These are phyloP conservation scores for Darevskia nairensis DNA, from an alignment of 2,797 vertebrate genomes.

Conservation along the genomic window DNA sequence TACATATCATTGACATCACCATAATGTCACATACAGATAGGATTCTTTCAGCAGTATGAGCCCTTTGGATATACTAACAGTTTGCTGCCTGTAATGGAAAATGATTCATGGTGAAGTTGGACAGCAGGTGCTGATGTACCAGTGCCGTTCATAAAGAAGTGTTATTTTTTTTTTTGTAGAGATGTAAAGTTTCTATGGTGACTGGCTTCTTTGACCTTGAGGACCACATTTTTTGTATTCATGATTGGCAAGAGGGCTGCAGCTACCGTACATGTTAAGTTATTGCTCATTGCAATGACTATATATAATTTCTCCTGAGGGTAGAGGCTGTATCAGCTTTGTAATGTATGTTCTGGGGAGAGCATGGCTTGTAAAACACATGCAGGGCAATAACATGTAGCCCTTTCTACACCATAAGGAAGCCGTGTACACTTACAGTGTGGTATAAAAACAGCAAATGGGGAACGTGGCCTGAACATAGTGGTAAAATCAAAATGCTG, in stretches of 20 bases:
- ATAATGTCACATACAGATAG: background rate
- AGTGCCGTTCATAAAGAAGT: background rate
- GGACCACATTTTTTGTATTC: background rate
- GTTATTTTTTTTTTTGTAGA: background rate
- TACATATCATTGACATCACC: background rate
- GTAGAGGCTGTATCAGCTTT: too few species aligned
- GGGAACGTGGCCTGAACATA: background rate
- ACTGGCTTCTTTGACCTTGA: background rate
- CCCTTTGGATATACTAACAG: background rate
- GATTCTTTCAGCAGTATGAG: background rate
- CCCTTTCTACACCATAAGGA: background rate
- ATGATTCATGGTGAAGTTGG: background rate
- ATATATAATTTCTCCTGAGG: background rate
- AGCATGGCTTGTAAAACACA: background rate
- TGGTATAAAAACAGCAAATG: background rate
- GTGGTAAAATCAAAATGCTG: background rate
- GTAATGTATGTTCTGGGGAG: background rate
- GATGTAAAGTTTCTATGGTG: background rate
- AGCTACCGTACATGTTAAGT: background rate
- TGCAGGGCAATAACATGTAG: too few species aligned
- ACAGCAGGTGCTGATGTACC: background rate
- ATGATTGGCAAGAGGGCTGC: background rate
- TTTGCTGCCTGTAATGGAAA: conserved; percentile 6
- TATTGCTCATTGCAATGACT: background rate
- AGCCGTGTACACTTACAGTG: background rate